These are phyloP conservation scores for Catocala nupta DNA, from an alignment of 2,888 invertebrate genomes.

Conservation along the genomic window DNA sequence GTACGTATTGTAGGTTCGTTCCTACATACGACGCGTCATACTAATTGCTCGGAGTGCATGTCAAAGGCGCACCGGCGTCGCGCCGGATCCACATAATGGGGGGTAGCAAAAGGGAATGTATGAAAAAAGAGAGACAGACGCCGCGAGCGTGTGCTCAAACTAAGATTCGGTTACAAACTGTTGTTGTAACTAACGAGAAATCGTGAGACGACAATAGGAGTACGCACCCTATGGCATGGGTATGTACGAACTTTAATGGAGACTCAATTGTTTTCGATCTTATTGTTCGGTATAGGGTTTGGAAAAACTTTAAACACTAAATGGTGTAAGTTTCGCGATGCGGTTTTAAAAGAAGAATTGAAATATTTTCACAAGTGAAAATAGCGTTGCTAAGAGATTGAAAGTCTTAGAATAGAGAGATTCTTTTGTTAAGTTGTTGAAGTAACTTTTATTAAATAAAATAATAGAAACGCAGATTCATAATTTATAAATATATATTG, in stretches of 20 bases:
- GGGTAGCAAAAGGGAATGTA: slow-evolving; percentile 76
- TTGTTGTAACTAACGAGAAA: slow-evolving; percentile 71
- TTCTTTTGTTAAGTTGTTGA: no score
- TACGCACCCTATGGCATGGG: slow-evolving; percentile 20
- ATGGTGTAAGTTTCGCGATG: no score
- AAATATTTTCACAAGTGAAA: no score
- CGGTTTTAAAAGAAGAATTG: no score
- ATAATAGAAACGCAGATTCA: no score
- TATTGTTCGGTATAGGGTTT: slow-evolving; percentile 27
- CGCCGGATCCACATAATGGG: slow-evolving; percentile 84
- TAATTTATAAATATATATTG: no score
- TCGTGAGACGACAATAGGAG: slow-evolving; percentile 54
- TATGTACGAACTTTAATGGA: slow-evolving; percentile 29
- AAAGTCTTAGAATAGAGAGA: no score
- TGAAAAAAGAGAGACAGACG: slow-evolving; percentile 77
- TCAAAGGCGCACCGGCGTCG: slow-evolving; percentile 86
- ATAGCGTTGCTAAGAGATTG: no score
- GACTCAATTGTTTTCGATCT: slow-evolving; percentile 38
- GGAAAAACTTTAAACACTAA: slow-evolving; percentile 8
- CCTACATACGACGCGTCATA: slow-evolving; percentile 70
- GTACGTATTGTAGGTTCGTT: slow-evolving; percentile 49
- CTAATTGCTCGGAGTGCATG: slow-evolving; percentile 86
- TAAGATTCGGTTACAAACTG: slow-evolving; percentile 80
- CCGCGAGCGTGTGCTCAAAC: slow-evolving; percentile 65
- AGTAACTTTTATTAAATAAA: no score